A percentile compares a stretch with the other conserved stretches of the same genome.
phyloP scores from a whole-genome alignment of 2,888 invertebrate genomes.

The Idaea straminata region DNA sequence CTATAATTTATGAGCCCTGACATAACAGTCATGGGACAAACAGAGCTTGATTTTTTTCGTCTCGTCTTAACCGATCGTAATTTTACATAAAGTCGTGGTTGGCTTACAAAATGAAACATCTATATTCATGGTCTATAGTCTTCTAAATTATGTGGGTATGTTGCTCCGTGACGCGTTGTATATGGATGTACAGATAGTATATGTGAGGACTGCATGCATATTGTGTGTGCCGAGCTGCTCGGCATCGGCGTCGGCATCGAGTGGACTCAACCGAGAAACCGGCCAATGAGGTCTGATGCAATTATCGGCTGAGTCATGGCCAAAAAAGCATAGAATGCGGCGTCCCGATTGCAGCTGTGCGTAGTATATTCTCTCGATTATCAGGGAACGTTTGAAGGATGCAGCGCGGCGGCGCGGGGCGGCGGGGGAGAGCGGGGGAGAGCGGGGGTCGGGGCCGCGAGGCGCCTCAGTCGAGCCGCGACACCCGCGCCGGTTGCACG shows the following conservation, averaged over 20 bases:
- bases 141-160: constrained; percentile 42
- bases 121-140: constrained; percentile 49
- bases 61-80: constrained; percentile 43
- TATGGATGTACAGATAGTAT: constrained; percentile 16
- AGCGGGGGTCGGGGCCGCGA: constrained; percentile 30
- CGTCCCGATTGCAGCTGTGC: constrained; percentile 71
- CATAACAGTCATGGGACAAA: constrained; percentile 22
- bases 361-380: constrained; percentile 75
- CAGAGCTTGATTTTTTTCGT: constrained; percentile 30
- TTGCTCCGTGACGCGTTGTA: constrained; percentile 28
- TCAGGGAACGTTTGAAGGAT: constrained; percentile 72
- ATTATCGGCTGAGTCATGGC: constrained; percentile 69
- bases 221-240: constrained; percentile 12
- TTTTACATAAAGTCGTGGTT: constrained; percentile 44
- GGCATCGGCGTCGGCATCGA: too few relatives aligned
- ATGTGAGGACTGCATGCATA: neutral
- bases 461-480: constrained; percentile 66
- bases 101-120: constrained; percentile 46
- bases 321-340: constrained; percentile 70
- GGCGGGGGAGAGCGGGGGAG: constrained; percentile 20
- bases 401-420: constrained; percentile 52
- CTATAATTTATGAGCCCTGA: constrained; percentile 30
- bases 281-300: constrained; percentile 57
- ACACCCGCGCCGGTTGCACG: constrained; percentile 53
- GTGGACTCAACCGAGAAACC: too few relatives aligned